phyloP scores from a whole-genome alignment of 2,888 invertebrate species.

The Nomada flava region DNA sequence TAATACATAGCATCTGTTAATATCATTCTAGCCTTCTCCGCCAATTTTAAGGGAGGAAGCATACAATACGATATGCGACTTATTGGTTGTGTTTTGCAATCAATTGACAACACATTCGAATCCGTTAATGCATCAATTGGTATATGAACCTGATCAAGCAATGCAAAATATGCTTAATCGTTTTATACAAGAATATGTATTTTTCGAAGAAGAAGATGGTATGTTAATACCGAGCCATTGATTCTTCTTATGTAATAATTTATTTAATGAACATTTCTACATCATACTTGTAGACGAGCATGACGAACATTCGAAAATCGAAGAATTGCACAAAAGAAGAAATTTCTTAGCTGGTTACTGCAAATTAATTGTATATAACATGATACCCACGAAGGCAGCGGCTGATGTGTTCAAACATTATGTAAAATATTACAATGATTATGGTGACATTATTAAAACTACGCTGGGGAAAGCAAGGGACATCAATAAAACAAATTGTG shows the following conservation, averaged over 20 bases:
- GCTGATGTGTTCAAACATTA: slow-evolving; percentile 99
- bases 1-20: slow-evolving; percentile 14
- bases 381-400: slow-evolving; percentile 95
- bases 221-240: slow-evolving; percentile 66
- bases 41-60: slow-evolving; percentile 86
- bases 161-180: slow-evolving; percentile 93
- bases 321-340: slow-evolving; percentile 97
- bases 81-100: slow-evolving; percentile 96
- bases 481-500: slow-evolving; percentile 98
- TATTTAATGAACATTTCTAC: background rate
- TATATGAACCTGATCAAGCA: slow-evolving; percentile 92
- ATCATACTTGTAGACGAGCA: slow-evolving; percentile 88
- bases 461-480: slow-evolving; percentile 98
- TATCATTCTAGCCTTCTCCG: slow-evolving; percentile 58
- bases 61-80: slow-evolving; percentile 97
- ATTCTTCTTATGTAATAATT: background rate
- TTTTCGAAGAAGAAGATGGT: slow-evolving; percentile 96
- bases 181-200: slow-evolving; percentile 97
- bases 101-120: slow-evolving; percentile 87
- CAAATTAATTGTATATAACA: slow-evolving; percentile 98
- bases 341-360: slow-evolving; percentile 98
- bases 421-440: slow-evolving; percentile 99
- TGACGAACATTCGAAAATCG: slow-evolving; percentile 97
- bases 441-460: slow-evolving; percentile 99
- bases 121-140: slow-evolving; percentile 87